Percentiles rank a stretch among this genome's conserved stretches.
phyloP scores from a whole-genome alignment of 2,888 invertebrate species.

The Ormyrus thymus region DNA sequence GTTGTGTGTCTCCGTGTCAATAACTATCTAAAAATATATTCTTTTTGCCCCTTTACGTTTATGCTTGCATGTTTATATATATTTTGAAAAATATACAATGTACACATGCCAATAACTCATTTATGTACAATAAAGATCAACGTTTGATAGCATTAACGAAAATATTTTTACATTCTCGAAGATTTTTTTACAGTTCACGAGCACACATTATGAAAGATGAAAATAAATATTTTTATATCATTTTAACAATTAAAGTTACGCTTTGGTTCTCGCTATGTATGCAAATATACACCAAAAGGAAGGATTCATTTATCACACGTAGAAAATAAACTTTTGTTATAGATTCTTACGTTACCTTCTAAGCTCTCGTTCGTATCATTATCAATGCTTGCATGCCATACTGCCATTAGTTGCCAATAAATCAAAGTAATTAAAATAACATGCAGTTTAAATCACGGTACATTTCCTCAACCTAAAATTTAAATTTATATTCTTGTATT shows the following conservation, averaged over 20 bases:
- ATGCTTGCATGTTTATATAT: background rate
- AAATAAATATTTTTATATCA: background rate
- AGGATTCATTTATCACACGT: background rate
- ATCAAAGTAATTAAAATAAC: no score
- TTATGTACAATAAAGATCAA: constrained; percentile 17
- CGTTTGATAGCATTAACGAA: background rate
- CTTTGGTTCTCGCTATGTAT: background rate
- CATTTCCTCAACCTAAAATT: no score
- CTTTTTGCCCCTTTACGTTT: background rate
- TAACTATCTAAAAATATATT: no score
- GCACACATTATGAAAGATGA: background rate
- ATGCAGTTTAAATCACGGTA: no score
- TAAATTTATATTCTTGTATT: no score
- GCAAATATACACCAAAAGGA: background rate
- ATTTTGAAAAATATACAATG: background rate
- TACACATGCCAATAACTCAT: background rate
- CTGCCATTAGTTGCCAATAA: no score
- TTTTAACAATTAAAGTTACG: background rate
- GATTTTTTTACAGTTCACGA: background rate
- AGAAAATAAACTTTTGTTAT: background rate
- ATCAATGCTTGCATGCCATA: no score
- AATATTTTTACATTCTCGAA: constrained; percentile 14
- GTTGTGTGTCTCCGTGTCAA: no score
- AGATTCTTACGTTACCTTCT: background rate
- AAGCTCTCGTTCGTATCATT: no score